Conservation (phyloP, 2,888 invertebrate species). For the Lasioglossum figueresi region DNA sequence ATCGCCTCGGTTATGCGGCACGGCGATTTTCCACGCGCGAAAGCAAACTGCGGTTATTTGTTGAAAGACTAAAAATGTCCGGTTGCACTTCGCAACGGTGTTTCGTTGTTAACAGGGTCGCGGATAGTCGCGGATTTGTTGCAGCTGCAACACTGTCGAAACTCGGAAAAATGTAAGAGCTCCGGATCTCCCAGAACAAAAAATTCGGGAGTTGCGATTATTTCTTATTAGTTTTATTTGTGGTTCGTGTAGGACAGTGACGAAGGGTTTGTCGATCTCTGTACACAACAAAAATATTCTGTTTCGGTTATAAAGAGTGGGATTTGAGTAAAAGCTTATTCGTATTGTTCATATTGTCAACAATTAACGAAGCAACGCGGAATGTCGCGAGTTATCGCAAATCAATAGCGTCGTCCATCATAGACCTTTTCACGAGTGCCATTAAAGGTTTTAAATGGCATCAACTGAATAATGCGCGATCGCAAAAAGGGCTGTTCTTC, state of each 20-base stretch:
- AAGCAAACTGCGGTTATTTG: not conserved
- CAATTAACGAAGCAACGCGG: slow-evolving; percentile 3
- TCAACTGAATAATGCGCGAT: slow-evolving; percentile 23
- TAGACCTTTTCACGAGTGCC: not conserved
- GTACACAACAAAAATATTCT: not conserved
- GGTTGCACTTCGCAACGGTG: not conserved
- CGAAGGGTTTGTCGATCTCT: not conserved
- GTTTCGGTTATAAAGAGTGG: no score
- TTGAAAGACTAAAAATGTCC: slow-evolving; percentile 3
- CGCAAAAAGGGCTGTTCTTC: slow-evolving; percentile 33
- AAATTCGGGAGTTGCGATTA: not conserved
- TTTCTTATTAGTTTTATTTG: not conserved
- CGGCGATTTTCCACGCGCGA: not conserved
- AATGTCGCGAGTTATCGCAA: slow-evolving; percentile 13
- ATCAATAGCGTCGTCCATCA: slow-evolving; percentile 33
- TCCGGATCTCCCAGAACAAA: not conserved
- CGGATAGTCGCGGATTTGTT: not conserved
- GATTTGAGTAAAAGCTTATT: not conserved
- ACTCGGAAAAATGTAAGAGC: not conserved
- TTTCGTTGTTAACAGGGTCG: not conserved
- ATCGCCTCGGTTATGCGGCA: not conserved
- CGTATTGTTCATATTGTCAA: no score
- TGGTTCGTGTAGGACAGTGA: not conserved
- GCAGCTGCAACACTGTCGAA: not conserved
- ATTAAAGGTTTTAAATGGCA: slow-evolving; percentile 45